These are phyloP conservation scores for Oxystoma pomonae DNA, from an alignment of 2,888 invertebrate genomes.

Conservation along the genomic window DNA sequence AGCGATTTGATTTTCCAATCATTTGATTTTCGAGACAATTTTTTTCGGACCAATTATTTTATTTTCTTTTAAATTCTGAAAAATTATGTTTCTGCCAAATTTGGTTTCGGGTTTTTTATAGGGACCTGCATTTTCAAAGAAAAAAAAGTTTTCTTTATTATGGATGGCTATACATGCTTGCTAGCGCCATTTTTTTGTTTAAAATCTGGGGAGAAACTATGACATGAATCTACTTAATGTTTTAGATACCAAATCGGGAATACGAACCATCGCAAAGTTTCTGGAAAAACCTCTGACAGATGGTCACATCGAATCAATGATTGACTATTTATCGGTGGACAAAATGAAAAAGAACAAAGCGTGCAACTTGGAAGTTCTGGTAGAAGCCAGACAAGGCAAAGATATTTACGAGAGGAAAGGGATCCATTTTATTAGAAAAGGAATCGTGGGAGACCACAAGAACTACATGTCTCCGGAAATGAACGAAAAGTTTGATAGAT, in stretches of 20 bases:
- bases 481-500: slow-evolving; percentile 66
- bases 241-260: slow-evolving; percentile 7
- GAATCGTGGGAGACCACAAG: slow-evolving; percentile 45
- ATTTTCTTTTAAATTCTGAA: too few relatives aligned
- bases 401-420: slow-evolving; percentile 1
- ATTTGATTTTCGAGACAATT: too few relatives aligned
- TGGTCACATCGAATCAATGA: slow-evolving; percentile 31
- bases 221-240: too few relatives aligned
- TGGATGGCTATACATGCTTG: too few relatives aligned
- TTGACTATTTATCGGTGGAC: slow-evolving; percentile 37
- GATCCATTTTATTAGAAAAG: slow-evolving; percentile 48
- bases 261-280: slow-evolving; percentile 34
- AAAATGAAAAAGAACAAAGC: slow-evolving; percentile 54
- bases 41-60: too few relatives aligned
- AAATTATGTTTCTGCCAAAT: too few relatives aligned
- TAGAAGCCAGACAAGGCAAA: not conserved
- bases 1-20: too few relatives aligned
- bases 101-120: too few relatives aligned
- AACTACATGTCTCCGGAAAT: slow-evolving; percentile 66
- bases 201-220: too few relatives aligned
- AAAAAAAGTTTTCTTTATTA: too few relatives aligned
- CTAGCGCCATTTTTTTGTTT: too few relatives aligned
- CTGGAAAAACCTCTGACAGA: slow-evolving; percentile 31
- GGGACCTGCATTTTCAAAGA: too few relatives aligned
- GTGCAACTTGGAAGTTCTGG: not conserved